These are phyloP conservation scores for Terrapene triunguis DNA, from an alignment of 2,113 vertebrate species.

Conservation along the genomic window DNA sequence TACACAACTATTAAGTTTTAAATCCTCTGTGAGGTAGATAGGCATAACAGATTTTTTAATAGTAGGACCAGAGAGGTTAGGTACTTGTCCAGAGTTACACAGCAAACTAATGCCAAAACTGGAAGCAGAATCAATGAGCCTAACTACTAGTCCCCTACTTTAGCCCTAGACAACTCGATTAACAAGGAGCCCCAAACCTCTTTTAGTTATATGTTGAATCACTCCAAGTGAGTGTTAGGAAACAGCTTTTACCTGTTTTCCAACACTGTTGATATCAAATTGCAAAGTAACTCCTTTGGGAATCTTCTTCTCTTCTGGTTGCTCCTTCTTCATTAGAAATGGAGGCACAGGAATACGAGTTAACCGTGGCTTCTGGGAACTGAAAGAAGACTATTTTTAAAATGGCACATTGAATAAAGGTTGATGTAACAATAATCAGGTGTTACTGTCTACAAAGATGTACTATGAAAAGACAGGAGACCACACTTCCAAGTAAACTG, in stretches of 20 bases:
- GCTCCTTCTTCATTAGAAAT: constrained; percentile 83
- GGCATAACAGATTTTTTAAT: not conserved
- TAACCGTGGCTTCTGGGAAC: constrained; percentile 89
- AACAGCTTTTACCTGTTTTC: constrained; percentile 88
- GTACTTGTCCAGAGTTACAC: not conserved
- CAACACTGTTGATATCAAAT: constrained; percentile 97
- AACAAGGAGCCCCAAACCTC: not conserved
- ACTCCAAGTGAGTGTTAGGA: not conserved
- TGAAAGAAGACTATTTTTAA: constrained; percentile 55
- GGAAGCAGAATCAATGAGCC: not conserved
- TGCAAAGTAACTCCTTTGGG: constrained; percentile 95
- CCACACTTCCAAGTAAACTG: not conserved
- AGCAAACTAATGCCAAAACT: not conserved
- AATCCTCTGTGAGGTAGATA: constrained; percentile 15
- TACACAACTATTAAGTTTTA: constrained; percentile 29
- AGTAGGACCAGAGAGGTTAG: constrained; percentile 44
- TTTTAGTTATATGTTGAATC: not conserved
- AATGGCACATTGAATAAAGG: not conserved
- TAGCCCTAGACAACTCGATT: not conserved
- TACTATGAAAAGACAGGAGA: not conserved
- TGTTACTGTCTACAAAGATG: not conserved
- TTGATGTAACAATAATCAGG: not conserved
- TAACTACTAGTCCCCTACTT: not conserved
- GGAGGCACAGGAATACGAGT: constrained; percentile 84
- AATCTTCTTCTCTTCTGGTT: constrained; percentile 86